Conservation (phyloP, 2,888 invertebrate genomes). For the Melikaiella ostensackeni region DNA sequence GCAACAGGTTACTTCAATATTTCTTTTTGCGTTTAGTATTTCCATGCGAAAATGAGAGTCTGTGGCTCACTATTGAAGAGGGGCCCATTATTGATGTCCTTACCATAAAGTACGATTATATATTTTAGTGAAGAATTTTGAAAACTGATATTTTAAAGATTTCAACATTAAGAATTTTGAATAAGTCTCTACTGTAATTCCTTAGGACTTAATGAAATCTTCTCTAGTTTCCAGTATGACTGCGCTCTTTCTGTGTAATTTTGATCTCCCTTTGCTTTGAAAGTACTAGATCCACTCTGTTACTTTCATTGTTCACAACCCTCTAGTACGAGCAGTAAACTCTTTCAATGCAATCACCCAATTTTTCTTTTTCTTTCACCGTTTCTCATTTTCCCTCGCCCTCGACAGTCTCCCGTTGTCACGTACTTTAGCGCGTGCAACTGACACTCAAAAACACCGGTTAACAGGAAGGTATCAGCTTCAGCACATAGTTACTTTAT, state of each 20-base stretch:
- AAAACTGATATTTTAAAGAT: no score
- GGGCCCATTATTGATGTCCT: no score
- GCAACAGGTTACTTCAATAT: no score
- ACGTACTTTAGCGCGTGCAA: conserved; percentile 15
- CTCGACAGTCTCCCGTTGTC: neutral
- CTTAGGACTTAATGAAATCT: neutral
- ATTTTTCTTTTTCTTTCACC: conserved; percentile 17
- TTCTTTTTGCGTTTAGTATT: no score
- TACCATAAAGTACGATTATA: no score
- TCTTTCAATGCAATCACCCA: conserved; percentile 22
- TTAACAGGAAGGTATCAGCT: conserved; percentile 3
- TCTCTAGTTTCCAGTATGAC: neutral
- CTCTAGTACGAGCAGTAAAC: conserved; percentile 17
- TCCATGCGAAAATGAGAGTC: no score
- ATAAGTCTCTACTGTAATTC: no score
- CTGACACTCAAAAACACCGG: conserved; percentile 30
- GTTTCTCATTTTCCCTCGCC: conserved; percentile 28
- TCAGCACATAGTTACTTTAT: conserved; percentile 20
- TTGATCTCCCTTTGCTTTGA: neutral
- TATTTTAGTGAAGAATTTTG: no score
- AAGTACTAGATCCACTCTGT: conserved; percentile 4
- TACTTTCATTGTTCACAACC: conserved; percentile 4
- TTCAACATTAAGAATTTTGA: no score
- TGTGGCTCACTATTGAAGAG: no score
- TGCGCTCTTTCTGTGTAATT: neutral